A percentile compares a stretch with the other conserved stretches of the same genome.
phyloP scores from a whole-genome alignment of 2,797 vertebrate species.

The Cryptoprocta ferox region DNA sequence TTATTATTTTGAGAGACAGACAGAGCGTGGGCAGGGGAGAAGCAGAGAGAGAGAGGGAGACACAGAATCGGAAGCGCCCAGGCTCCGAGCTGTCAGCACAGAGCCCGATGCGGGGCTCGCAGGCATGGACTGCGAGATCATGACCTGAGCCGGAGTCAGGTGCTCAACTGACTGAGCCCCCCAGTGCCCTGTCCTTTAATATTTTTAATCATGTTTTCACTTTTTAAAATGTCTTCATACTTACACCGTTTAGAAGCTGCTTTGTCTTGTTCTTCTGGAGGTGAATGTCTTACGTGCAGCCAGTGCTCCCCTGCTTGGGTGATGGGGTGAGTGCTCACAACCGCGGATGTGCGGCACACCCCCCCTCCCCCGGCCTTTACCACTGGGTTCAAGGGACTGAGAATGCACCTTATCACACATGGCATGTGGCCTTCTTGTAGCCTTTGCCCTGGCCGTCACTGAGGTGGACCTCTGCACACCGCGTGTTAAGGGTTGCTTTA shows the following conservation, averaged over 20 bases:
- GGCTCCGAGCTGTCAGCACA: too few species aligned
- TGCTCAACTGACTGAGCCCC: too few species aligned
- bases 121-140: too few species aligned
- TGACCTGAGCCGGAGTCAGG: too few species aligned
- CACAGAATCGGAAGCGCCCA: too few species aligned
- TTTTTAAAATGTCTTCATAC: not conserved
- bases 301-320: too few species aligned
- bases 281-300: not conserved
- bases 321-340: not conserved
- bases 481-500: too few species aligned
- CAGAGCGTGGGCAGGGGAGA: too few species aligned
- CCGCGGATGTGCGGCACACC: not conserved
- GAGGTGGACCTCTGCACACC: not conserved
- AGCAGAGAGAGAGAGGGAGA: too few species aligned
- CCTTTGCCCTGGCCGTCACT: not conserved
- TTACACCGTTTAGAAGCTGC: not conserved
- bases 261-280: not conserved
- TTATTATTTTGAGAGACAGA: too few species aligned
- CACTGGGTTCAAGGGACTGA: not conserved
- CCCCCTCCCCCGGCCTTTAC: not conserved
- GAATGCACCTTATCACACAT: not conserved
- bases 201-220: not conserved
- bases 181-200: not conserved
- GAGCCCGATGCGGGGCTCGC: too few species aligned
- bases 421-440: not conserved